Conservation (phyloP, 2,113 vertebrate species). For the Campylomormyrus tamandua region DNA sequence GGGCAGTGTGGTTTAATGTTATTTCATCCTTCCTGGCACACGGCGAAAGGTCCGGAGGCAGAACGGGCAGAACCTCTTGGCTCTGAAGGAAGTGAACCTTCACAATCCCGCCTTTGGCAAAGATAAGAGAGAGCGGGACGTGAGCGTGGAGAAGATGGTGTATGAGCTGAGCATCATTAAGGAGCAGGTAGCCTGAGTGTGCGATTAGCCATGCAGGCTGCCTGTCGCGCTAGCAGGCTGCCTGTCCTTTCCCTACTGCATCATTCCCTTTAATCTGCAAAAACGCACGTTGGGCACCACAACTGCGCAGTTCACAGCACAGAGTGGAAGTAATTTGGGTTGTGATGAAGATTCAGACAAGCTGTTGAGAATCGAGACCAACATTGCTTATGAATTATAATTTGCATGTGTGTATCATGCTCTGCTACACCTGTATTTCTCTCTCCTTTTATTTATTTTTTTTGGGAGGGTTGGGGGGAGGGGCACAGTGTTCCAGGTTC, state of each 20-base stretch:
- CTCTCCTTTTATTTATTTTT: background rate
- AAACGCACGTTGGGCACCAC: background rate
- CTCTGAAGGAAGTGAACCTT: constrained; percentile 85
- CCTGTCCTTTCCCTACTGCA: background rate
- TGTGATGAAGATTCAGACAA: background rate
- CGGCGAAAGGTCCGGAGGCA: constrained; percentile 69
- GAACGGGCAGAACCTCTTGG: constrained; percentile 73
- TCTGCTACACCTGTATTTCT: background rate
- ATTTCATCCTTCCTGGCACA: background rate
- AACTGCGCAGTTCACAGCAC: background rate
- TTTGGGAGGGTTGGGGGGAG: background rate
- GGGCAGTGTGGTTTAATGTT: background rate
- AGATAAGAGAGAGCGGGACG: constrained; percentile 79
- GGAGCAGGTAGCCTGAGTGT: constrained; percentile 65
- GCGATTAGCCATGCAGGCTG: background rate
- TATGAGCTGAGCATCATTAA: constrained; percentile 81
- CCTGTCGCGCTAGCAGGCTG: background rate
- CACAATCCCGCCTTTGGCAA: constrained; percentile 82
- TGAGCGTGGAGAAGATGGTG: constrained; percentile 77
- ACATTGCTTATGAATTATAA: background rate
- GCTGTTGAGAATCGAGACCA: background rate
- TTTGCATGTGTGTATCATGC: background rate
- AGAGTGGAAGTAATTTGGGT: background rate
- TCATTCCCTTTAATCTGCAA: background rate
- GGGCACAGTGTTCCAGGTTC: background rate